Evolutionary conservation across 1,140 invertebrate genomes (phyloP).

Genomic region (Carcinoscorpius rotundicauda): DNA sequence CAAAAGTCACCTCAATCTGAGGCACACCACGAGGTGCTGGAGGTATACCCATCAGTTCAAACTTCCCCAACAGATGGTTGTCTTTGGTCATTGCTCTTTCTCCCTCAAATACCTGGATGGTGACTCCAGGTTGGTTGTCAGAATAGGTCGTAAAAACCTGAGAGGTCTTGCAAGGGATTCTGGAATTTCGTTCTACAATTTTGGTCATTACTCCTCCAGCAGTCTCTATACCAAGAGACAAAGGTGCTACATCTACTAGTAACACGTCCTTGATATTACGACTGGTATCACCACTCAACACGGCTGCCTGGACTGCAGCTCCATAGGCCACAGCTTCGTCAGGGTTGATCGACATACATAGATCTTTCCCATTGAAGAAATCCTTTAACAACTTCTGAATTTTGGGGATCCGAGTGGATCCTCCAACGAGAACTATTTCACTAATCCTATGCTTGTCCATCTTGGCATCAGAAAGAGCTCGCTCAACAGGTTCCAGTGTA

Average conservation of each 20-base stretch:
- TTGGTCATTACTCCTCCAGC: conserved; percentile 52
- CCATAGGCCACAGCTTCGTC: conserved; percentile 47
- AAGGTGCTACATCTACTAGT: conserved; percentile 32
- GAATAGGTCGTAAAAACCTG: conserved; percentile 93
- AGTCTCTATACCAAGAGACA: conserved; percentile 45
- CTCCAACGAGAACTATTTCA: conserved; percentile 40
- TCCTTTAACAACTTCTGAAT: conserved; percentile 29
- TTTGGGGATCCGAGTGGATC: conserved; percentile 38
- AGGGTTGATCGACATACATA: conserved; percentile 48
- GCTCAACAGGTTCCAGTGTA: conserved; percentile 27
- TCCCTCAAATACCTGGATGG: conserved; percentile 50
- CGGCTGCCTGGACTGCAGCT: conserved; percentile 42
- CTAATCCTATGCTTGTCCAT: conserved; percentile 34
- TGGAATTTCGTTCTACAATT: conserved; percentile 49
- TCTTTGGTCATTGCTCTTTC: conserved; percentile 35
- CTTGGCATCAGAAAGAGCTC: conserved; percentile 36
- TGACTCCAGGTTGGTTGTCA: conserved; percentile 87
- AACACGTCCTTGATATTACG: conserved; percentile 31
- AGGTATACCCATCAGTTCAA: conserved; percentile 45
- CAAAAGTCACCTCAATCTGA: conserved; percentile 45
- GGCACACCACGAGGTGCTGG: conserved; percentile 43
- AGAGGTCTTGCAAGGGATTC: conserved; percentile 52
- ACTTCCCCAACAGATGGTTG: conserved; percentile 41
- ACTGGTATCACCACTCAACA: conserved; percentile 30
- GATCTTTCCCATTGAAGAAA: conserved; percentile 41